Conservation (phyloP, 92 coral and sea anemone species). For the Nematostella vectensis region DNA sequence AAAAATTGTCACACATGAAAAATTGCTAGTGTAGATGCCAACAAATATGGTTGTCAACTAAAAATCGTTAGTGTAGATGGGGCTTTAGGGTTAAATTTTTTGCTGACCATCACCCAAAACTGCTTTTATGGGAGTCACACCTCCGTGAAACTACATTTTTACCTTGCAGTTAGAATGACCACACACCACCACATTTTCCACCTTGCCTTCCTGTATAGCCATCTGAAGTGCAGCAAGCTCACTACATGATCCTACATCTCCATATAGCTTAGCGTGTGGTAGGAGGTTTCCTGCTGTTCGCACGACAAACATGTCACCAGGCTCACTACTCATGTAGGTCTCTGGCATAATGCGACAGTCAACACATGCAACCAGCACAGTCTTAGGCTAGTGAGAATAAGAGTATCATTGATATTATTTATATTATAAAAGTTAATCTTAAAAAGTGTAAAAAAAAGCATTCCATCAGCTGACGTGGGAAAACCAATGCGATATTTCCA, state of each 20-base stretch:
- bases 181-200: slow-evolving; percentile 67
- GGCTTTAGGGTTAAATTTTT: too few relatives aligned
- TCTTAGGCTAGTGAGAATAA: slow-evolving; percentile 40
- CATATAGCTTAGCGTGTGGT: slow-evolving; percentile 72
- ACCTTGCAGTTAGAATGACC: slow-evolving; percentile 92
- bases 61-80: too few relatives aligned
- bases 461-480: too few relatives aligned
- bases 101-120: too few relatives aligned
- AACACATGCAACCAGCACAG: slow-evolving; percentile 58
- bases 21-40: too few relatives aligned
- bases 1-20: too few relatives aligned
- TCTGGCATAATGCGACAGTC: slow-evolving; percentile 69
- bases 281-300: slow-evolving; percentile 69
- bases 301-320: slow-evolving; percentile 81
- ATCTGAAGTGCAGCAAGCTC: slow-evolving; percentile 67
- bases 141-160: too few relatives aligned
- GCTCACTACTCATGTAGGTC: slow-evolving; percentile 39
- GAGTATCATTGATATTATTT: background rate
- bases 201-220: slow-evolving; percentile 38
- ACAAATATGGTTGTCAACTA: too few relatives aligned
- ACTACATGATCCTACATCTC: slow-evolving; percentile 29
- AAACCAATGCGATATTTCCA: too few relatives aligned
- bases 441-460: background rate
- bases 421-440: too few relatives aligned
- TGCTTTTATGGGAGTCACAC: too few relatives aligned